Conservation (phyloP, 2,113 vertebrate genomes). For the Collichthys lucidus region DNA sequence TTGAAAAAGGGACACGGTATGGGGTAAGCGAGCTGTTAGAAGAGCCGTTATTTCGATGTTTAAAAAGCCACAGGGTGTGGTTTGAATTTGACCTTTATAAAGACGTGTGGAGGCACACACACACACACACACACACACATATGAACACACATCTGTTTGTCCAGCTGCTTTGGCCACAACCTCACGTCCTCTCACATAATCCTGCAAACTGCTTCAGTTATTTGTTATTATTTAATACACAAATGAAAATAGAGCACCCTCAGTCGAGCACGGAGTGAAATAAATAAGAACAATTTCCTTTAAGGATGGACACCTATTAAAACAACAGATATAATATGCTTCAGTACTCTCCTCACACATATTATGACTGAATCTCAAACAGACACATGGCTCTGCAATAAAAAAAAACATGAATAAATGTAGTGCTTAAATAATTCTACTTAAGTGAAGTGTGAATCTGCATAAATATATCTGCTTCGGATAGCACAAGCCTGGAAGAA, state of each 20-base stretch:
- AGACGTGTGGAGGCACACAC: not conserved
- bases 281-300: constrained; percentile 9
- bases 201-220: not conserved
- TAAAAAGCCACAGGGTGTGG: constrained; percentile 8
- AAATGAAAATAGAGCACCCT: not conserved
- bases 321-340: not conserved
- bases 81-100: constrained; percentile 49
- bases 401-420: not conserved
- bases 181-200: not conserved
- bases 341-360: not conserved
- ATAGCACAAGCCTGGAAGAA: not conserved
- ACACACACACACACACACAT: not conserved
- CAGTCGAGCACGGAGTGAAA: not conserved
- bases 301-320: not conserved
- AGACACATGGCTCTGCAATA: not conserved
- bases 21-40: constrained; percentile 12
- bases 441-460: not conserved
- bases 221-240: constrained; percentile 1
- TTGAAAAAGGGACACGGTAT: constrained; percentile 6
- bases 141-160: not conserved
- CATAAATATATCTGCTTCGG: not conserved
- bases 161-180: not conserved
- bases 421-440: not conserved
- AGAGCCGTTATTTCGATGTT: constrained; percentile 27
- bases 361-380: not conserved